Conservation (phyloP, 64 coral and sea anemone species). For the Dendronephthya gigantea region DNA sequence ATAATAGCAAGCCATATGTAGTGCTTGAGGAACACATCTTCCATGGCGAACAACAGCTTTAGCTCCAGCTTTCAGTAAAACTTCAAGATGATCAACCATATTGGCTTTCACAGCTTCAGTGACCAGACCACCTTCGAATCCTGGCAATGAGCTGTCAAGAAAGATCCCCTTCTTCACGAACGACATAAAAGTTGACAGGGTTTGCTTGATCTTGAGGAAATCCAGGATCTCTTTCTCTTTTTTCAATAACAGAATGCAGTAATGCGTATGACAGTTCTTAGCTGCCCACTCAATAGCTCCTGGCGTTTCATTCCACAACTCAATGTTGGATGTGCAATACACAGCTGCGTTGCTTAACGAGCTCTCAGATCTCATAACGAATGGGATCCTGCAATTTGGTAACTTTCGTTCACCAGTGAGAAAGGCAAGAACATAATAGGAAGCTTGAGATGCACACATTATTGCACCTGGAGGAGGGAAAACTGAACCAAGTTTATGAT, state of each 20-base stretch:
- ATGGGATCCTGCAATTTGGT: conserved; percentile 43
- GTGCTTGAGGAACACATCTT: conserved; percentile 42
- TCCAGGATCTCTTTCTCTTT: conserved; percentile 42
- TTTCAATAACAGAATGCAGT: conserved; percentile 44
- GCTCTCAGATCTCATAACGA: conserved; percentile 42
- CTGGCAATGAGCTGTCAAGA: conserved; percentile 28
- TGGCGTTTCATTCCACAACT: conserved; percentile 61
- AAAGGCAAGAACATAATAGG: conserved; percentile 34
- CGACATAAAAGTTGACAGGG: conserved; percentile 11
- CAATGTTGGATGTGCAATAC: conserved; percentile 63
- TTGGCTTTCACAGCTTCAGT: conserved; percentile 46
- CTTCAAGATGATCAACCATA: conserved; percentile 25
- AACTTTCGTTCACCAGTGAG: conserved; percentile 59
- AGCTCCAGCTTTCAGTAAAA: conserved; percentile 55
- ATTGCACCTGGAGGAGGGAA: conserved; percentile 48
- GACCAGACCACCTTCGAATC: conserved; percentile 36
- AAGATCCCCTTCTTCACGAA: conserved; percentile 55
- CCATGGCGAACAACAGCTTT: conserved; percentile 25
- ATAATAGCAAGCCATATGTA: conserved; percentile 83
- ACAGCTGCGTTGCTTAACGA: conserved; percentile 54
- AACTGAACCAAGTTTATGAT: not conserved
- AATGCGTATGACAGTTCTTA: conserved; percentile 45
- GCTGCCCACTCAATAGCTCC: conserved; percentile 72
- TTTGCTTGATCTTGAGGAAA: conserved; percentile 23
- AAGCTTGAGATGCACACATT: conserved; percentile 59